Percentiles rank a stretch among this genome's conserved stretches.
These are phyloP conservation scores for Calycopis cecrops DNA, from an alignment of 1,140 invertebrate species.

Conservation along the genomic window DNA sequence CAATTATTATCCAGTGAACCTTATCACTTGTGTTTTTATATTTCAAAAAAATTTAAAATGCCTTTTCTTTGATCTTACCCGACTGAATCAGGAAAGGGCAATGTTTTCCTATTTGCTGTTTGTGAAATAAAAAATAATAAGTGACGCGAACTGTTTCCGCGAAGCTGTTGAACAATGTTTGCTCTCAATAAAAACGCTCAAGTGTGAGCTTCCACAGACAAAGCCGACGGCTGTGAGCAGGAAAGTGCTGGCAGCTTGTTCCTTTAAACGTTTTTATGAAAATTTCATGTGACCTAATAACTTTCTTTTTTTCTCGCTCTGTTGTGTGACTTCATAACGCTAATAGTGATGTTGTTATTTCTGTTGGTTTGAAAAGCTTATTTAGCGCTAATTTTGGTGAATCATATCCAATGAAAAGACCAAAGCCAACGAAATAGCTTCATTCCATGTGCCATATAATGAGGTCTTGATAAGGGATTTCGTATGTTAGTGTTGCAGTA, in stretches of 20 bases:
- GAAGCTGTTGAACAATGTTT: conserved; percentile 16
- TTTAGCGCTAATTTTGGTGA: too few species aligned
- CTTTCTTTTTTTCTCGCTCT: not conserved
- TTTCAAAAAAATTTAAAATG: too few species aligned
- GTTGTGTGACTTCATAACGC: not conserved
- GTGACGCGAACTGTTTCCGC: conserved; percentile 1
- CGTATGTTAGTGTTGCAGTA: too few species aligned
- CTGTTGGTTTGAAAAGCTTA: too few species aligned
- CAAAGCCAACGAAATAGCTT: not conserved
- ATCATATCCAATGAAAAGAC: not conserved
- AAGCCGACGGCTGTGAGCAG: conserved; percentile 9
- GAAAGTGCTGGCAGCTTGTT: conserved; percentile 4
- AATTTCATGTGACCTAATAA: not conserved
- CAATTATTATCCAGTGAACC: too few species aligned
- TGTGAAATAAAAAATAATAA: not conserved
- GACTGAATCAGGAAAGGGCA: too few species aligned
- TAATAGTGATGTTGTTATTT: not conserved
- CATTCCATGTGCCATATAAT: too few species aligned
- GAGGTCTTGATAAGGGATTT: too few species aligned
- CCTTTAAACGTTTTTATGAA: conserved; percentile 3
- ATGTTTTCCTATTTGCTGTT: too few species aligned
- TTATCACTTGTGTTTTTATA: too few species aligned
- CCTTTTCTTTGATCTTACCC: too few species aligned
- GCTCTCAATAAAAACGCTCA: conserved; percentile 14
- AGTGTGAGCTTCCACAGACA: conserved; percentile 8